Percentiles rank a stretch among this genome's conserved stretches.
These are phyloP conservation scores for Timandra comae DNA, from an alignment of 2,888 invertebrate genomes.

Conservation along the genomic window DNA sequence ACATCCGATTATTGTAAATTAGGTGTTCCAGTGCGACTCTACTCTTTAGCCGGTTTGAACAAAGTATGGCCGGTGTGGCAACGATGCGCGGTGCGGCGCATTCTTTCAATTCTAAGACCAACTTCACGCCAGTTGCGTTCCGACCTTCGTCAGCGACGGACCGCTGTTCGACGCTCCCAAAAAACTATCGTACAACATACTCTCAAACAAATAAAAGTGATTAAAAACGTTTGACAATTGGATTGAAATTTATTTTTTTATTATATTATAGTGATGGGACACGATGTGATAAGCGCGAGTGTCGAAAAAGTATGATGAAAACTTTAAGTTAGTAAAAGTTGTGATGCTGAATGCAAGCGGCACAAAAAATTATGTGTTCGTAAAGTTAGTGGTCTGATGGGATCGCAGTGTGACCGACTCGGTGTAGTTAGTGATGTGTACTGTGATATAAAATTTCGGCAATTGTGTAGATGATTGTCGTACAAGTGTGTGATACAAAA, in stretches of 20 bases:
- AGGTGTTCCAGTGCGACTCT: constrained; percentile 45
- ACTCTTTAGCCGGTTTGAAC: constrained; percentile 49
- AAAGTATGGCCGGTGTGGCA: constrained; percentile 68
- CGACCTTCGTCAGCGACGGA: constrained; percentile 49
- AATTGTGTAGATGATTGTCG: constrained; percentile 71
- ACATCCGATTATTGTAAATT: constrained; percentile 43
- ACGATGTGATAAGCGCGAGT: constrained; percentile 31
- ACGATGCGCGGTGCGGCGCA: constrained; percentile 75
- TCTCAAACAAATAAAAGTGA: constrained; percentile 62
- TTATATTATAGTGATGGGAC: constrained; percentile 49
- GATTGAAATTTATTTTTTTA: constrained; percentile 27
- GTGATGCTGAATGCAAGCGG: constrained; percentile 62
- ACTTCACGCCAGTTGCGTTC: constrained; percentile 71
- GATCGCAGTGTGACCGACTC: constrained; percentile 67
- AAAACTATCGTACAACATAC: constrained; percentile 66
- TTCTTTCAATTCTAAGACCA: constrained; percentile 67
- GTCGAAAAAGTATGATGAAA: constrained; percentile 59
- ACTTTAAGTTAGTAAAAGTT: constrained; percentile 70
- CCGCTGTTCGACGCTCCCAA: constrained; percentile 42
- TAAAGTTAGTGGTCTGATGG: constrained; percentile 70
- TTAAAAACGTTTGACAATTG: constrained; percentile 41
- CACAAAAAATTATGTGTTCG: constrained; percentile 69
- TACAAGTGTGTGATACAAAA: constrained; percentile 66
- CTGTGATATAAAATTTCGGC: constrained; percentile 72
- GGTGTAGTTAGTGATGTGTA: constrained; percentile 73